Base-by-base conservation (phyloP, 2,797 vertebrate species). In the Leuciscus waleckii region DNA sequence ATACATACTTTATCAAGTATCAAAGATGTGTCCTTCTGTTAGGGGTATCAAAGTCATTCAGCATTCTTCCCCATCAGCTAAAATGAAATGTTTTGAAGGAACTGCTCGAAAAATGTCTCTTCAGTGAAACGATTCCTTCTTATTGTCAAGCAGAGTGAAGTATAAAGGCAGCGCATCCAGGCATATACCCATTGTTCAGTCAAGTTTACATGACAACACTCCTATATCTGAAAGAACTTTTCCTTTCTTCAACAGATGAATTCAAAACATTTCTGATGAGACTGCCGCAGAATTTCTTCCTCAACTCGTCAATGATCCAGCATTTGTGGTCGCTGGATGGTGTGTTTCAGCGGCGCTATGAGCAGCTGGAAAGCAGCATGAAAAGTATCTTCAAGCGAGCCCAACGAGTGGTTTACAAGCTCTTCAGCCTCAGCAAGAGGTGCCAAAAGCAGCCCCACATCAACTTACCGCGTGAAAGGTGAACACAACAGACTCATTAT, bases 391-490 rank as follows among this genome's bases (percentile, higher is more conserved):
- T 96, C 90, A 94, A 93, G 79, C 97, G 98, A 92, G 97, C 97
- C 2, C 96, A 98, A 91, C 96, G 96, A 91, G 97, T 98, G 71
- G 96, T 98, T 84, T 97, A 97, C 93, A 99, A 99, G 91, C 97
- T 99, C 91, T 99, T 98, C 89, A 97, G 97, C 86, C 97, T 99
- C 77, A 99, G 98, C 90, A 99, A 99, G 93, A 96, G 98, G 83
- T 99, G 98, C 87, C 97, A 97, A 89, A 95, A 96, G 46, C 98
- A 99, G 88, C 98, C 98, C 0, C 94, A 97, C 88, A 95, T 99
- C 91, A 96, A 93, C 89, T 93, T 98, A 83, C 97, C 97, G 0
- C 93, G 95, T 89, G 95, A 97, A 92, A 96, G 97, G 98, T 99
- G 94, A 97, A 83, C 69, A 69, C 81, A 77, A 83, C 41, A 35